Conservation (phyloP, 2,113 vertebrate genomes). For the Baryphthengus martii region DNA sequence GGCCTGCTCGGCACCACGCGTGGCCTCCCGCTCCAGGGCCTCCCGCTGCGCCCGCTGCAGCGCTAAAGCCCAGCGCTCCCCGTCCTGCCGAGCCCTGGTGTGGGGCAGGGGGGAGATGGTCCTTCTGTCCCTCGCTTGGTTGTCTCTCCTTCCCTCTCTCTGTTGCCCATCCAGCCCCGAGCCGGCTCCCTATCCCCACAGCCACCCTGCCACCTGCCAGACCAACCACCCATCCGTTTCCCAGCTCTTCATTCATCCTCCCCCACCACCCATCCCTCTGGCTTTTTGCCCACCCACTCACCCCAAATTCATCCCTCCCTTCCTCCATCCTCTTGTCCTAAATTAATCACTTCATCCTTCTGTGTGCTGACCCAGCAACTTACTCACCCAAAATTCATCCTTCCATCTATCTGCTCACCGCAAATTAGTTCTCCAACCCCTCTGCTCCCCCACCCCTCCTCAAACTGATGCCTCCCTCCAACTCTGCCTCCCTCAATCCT, state of each 20-base stretch:
- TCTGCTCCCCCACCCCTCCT: neutral
- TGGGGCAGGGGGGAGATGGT: neutral
- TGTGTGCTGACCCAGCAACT: neutral
- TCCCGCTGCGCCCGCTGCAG: constrained; percentile 60
- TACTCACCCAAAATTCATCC: neutral
- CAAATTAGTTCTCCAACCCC: neutral
- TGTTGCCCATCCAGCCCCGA: neutral
- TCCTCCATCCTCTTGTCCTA: neutral
- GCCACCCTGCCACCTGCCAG: neutral
- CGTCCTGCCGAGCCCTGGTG: constrained; percentile 62
- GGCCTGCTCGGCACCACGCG: constrained; percentile 40
- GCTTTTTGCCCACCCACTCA: neutral
- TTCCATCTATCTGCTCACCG: neutral
- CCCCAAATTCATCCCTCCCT: neutral
- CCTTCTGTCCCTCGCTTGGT: neutral
- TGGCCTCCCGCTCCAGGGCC: constrained; percentile 29
- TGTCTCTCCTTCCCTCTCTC: rapidly evolving
- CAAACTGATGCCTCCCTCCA: rapidly evolving
- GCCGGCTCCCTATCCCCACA: neutral
- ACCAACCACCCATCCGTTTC: neutral
- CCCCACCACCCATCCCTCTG: neutral
- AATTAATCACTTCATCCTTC: neutral
- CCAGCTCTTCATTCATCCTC: neutral
- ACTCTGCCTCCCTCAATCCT: neutral
- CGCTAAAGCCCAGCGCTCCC: constrained; percentile 39